phyloP scores from a whole-genome alignment of 1,140 invertebrate genomes.

The Carcinoscorpius rotundicauda region DNA sequence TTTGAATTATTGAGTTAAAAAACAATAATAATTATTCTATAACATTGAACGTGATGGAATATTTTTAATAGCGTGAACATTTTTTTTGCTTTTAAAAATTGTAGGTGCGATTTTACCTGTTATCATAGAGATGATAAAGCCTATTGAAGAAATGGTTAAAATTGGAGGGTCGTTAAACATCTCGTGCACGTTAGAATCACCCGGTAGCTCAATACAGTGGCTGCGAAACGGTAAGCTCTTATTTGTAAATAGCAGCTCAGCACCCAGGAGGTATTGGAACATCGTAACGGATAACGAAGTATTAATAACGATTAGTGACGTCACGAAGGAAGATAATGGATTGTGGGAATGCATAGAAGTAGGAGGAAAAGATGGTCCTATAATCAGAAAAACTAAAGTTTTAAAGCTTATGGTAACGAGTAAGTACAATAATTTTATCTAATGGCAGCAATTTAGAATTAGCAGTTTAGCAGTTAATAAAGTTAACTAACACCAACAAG shows the following conservation, averaged over 20 bases:
- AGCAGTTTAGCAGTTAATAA: too few relatives aligned
- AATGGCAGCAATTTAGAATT: too few relatives aligned
- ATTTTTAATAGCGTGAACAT: too few relatives aligned
- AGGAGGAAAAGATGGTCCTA: slow-evolving; percentile 6
- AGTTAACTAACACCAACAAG: too few relatives aligned
- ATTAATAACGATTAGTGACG: slow-evolving; percentile 17
- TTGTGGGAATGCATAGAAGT: slow-evolving; percentile 23
- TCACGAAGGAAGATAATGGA: slow-evolving; percentile 17
- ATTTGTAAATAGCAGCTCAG: slow-evolving; percentile 17
- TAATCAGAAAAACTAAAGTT: slow-evolving; percentile 18
- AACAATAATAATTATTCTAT: too few relatives aligned
- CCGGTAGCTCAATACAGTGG: slow-evolving; percentile 26
- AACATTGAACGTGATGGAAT: too few relatives aligned
- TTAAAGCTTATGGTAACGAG: slow-evolving; percentile 23
- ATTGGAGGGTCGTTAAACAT: slow-evolving; percentile 22
- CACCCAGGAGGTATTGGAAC: slow-evolving; percentile 20
- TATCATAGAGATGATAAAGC: too few relatives aligned
- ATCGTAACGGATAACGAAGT: slow-evolving; percentile 21
- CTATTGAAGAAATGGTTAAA: slow-evolving; percentile 8
- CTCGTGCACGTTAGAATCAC: slow-evolving; percentile 23
- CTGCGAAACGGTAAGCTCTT: slow-evolving; percentile 22
- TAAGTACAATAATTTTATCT: slow-evolving; percentile 12
- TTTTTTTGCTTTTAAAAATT: too few relatives aligned
- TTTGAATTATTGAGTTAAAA: too few relatives aligned
- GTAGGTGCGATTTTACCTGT: too few relatives aligned